Base-by-base conservation (phyloP, 2,113 vertebrate species). In the Labeo catla region DNA sequence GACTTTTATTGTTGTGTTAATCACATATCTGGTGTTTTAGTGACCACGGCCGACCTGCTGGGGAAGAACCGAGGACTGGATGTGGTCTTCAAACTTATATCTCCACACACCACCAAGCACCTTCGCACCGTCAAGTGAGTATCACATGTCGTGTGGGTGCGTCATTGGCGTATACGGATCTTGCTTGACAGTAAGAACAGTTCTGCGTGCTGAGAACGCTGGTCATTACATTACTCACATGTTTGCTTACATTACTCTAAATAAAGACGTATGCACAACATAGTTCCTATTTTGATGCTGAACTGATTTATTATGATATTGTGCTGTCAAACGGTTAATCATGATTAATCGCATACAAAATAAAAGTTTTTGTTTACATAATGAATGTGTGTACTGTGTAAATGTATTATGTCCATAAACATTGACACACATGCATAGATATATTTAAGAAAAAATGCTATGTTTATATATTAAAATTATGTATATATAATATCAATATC, bases 61-160 rank as follows among this genome's bases (percentile, higher is more conserved):
- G 97, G 96, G 34, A 92, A 96, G 89, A 97, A 96, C 57, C 93
- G 95, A 86, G 96, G 96, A 0, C 93, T 97, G 93, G 97, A 98
- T 34, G 90, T 96, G 70, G 93, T 98, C 88, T 96, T 97, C 93
- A 91, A 90, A 81, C 94, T 96, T 87, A 96, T 98, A 89, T 94
- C 95, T 65, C 95, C 95, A 6, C 96, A 96, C 72, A 95, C 95
- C 87, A 93, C 89, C 89, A 95, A 93, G 84, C 91, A 92, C 52
- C 88, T 95, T 68, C 93, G 86, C 77, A 92, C 93, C 1, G 92
- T 96, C 93, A 98, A 96, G 98, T 99, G 96, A 78, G 96, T 94
- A 89, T 77, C 45, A 21, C 28, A 83, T 83, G 66, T 36, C 21
- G 9, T 54, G 43, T 68, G 61, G 19, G 39, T 63, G 39, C n/a